Base-by-base conservation (phyloP, 2,797 vertebrate genomes). In the Hyperoplus immaculatus region DNA sequence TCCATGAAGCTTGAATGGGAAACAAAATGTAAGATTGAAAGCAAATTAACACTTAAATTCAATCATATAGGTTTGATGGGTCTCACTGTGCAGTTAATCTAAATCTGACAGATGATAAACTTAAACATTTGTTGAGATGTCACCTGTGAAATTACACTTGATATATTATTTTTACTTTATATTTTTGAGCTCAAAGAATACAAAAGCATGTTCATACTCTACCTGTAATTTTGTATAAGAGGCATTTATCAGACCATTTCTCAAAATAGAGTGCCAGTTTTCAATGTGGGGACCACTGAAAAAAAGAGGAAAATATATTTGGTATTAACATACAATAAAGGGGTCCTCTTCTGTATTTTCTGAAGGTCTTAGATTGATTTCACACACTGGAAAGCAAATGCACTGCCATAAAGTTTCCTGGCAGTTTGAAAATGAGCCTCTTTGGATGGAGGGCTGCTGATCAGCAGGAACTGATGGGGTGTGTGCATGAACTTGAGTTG, bases 401-500 rank as follows among this genome's bases (percentile, higher is more conserved):
- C 98, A 96, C 97, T 99, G 93, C 98, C 97, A 0, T 97, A 95
- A 82, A 97, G 95, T 69, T 98, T 98, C 92, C 95, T 97, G 91
- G 98, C 97, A 0, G 96, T 96, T 93, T 97, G 97, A 90, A 99
- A 99, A 66, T 96, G 93, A 39, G 97, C 96, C 85, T 99, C 97
- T 96, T 99, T 99, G 78, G 96, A 96, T 0, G 97, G 97, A 84
- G 98, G 97, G 89, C 97, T 98, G 93, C 97, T 98, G 95, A 99
- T 96, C 91, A 99, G 94, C 91, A 99, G 96, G 94, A 98, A 99
- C 94, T 99, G 97, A 94, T 99, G 97, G 49, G 97, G 96, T 47
- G 98, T 99, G 96, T 97, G 97, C 98, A 99, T 99, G 92, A 99
- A 99, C 92, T 95, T 96, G 89, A 99, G 96, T 92, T 98, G 98